Evolutionary conservation across 2,888 invertebrate species (phyloP).

Genomic region (Pollenia labialis): DNA sequence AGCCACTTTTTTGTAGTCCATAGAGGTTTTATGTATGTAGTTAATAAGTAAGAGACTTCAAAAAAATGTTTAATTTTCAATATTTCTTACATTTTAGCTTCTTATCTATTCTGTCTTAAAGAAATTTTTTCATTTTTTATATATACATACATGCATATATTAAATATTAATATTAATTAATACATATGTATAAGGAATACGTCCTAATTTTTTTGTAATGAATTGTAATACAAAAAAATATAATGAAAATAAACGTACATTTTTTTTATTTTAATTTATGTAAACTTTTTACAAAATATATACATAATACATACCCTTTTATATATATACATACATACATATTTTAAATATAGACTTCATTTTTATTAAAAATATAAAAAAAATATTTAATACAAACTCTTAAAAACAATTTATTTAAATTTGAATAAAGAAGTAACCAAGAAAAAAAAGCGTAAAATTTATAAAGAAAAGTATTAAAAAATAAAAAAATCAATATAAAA

Average conservation of each 20-base stretch:
- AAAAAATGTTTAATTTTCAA: slow-evolving; percentile 26
- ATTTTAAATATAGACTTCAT: slow-evolving; percentile 70
- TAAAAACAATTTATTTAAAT: slow-evolving; percentile 33
- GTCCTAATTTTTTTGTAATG: slow-evolving; percentile 54
- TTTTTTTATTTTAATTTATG: slow-evolving; percentile 59
- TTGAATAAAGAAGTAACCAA: neutral
- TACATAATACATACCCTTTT: slow-evolving; percentile 52
- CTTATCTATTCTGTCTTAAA: neutral
- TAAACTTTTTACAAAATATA: slow-evolving; percentile 63
- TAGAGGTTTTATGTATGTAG: slow-evolving; percentile 24
- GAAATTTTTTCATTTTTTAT: slow-evolving; percentile 45
- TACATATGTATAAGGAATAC: slow-evolving; percentile 43
- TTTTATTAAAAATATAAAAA: slow-evolving; percentile 58
- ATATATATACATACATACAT: slow-evolving; percentile 57
- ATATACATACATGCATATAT: slow-evolving; percentile 27
- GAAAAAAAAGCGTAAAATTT: slow-evolving; percentile 49
- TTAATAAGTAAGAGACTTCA: slow-evolving; percentile 11
- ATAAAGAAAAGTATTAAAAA: slow-evolving; percentile 33
- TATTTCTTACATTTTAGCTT: slow-evolving; percentile 30
- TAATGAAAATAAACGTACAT: slow-evolving; percentile 48
- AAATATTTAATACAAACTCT: slow-evolving; percentile 45
- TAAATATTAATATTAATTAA: slow-evolving; percentile 54
- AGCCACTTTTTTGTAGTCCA: slow-evolving; percentile 39
- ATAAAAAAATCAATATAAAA: slow-evolving; percentile 35
- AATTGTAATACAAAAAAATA: slow-evolving; percentile 60